Evolutionary conservation across 2,113 vertebrate genomes (phyloP).

Genomic region (Sialia sialis): DNA sequence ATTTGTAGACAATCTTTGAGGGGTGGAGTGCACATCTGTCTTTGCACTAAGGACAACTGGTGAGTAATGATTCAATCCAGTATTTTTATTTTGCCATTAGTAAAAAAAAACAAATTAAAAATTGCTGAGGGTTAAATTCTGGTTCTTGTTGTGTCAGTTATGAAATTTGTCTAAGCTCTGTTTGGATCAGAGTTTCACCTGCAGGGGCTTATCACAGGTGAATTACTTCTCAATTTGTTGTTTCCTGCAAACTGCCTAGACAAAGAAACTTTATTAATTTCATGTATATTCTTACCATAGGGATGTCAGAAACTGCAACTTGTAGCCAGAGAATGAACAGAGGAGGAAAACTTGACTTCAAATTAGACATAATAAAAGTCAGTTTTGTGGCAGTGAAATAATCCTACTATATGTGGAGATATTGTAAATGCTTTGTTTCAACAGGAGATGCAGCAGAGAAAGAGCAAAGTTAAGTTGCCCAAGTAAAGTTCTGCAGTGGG

Average conservation of each 20-base stretch:
- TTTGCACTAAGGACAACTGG: neutral
- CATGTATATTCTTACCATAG: neutral
- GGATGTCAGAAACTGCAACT: neutral
- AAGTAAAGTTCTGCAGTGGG: neutral
- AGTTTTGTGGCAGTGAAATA: neutral
- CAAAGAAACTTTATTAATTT: neutral
- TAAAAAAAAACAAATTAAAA: neutral
- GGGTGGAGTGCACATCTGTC: neutral
- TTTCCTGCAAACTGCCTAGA: neutral
- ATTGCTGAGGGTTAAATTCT: neutral
- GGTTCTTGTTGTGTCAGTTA: neutral
- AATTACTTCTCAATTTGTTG: neutral
- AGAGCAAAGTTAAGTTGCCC: neutral
- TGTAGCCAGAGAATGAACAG: neutral
- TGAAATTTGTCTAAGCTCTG: neutral
- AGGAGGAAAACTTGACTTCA: neutral
- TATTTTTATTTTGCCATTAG: neutral
- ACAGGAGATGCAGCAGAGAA: neutral
- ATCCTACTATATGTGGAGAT: neutral
- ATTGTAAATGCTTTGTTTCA: neutral
- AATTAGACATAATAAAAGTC: neutral
- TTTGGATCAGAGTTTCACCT: neutral
- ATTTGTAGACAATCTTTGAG: neutral
- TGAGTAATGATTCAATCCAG: neutral
- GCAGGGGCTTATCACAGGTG: neutral